Base-by-base conservation (phyloP, 2,113 vertebrate genomes). In the Sinocyclocheilus grahami region DNA sequence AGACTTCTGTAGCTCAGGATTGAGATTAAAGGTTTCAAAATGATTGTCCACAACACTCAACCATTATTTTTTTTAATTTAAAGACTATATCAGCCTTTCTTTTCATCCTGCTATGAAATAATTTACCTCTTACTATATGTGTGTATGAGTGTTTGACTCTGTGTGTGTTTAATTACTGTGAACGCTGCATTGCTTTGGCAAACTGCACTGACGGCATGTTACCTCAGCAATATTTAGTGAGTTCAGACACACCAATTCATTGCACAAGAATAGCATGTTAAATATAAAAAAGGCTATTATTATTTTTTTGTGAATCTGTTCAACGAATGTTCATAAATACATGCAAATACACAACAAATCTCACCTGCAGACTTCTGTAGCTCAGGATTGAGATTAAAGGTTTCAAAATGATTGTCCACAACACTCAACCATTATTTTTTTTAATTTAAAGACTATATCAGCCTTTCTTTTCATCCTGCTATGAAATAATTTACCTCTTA, bases 91-190 rank as follows among this genome's bases (percentile, higher is more conserved):
- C 39, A 27, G 22, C 5, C 5, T 72, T 72, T 42, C 20, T 4
- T 39, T n/a, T 74, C 18, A 74, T 39, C 9, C 69, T 72, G 18
- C 9, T 72, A 39, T 74, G 9, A 42, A 74, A 42, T 0, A 74
- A 74, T 74, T 42, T 42, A 42, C 37, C 18, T 74, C 30, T n/a
- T 20, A 42, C 10, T 71, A 3, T 4, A 12, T 74, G 20, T 18
- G 37, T 24, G 8, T 27, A 9, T 76, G 74, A 16, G 58, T 7
- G n/a, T 46, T n/a, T 27, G 24, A 7, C 6, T 9, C 20, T n/a
- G 58, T 78, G 27, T 78, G 27, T 81, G 60, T 81, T 63, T 60
- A 79, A 60, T 60, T 79, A 79, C 77, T 79, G 30, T 79, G 20
- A 60, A 79, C 20, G 5, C 20, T 79, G 53, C 53, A 37, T 60